phyloP scores from a whole-genome alignment of 2,888 invertebrate genomes.

The Celastrina argiolus region DNA sequence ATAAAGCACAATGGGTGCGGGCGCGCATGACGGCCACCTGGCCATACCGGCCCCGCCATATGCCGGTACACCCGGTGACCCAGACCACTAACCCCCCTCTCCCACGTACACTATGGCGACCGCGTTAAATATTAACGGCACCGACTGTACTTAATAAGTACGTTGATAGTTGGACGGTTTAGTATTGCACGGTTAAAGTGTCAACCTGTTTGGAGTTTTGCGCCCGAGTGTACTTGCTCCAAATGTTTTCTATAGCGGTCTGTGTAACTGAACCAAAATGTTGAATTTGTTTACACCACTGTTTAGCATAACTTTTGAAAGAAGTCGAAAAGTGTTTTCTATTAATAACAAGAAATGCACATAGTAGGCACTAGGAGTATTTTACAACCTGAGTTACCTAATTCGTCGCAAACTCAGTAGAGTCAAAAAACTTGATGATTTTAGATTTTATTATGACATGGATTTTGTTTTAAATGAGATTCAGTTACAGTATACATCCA shows the following conservation, averaged over 20 bases:
- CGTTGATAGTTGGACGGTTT: background rate
- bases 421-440: too few relatives aligned
- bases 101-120: background rate
- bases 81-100: slow-evolving; percentile 23
- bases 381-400: too few relatives aligned
- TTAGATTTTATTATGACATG: too few relatives aligned
- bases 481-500: too few relatives aligned
- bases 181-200: background rate
- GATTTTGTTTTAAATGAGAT: too few relatives aligned
- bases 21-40: slow-evolving; percentile 77
- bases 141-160: background rate
- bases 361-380: too few relatives aligned
- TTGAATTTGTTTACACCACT: background rate
- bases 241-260: background rate
- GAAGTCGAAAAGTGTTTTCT: too few relatives aligned
- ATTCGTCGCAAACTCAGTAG: too few relatives aligned
- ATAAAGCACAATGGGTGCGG: slow-evolving; percentile 66
- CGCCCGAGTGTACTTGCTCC: background rate
- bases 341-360: too few relatives aligned
- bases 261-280: background rate
- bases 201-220: background rate
- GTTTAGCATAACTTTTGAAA: too few relatives aligned
- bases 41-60: slow-evolving; percentile 72
- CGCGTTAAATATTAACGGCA: background rate
- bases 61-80: slow-evolving; percentile 47